Conservation (phyloP, 1,140 invertebrate genomes). For the Leptonema lineaticorne region DNA sequence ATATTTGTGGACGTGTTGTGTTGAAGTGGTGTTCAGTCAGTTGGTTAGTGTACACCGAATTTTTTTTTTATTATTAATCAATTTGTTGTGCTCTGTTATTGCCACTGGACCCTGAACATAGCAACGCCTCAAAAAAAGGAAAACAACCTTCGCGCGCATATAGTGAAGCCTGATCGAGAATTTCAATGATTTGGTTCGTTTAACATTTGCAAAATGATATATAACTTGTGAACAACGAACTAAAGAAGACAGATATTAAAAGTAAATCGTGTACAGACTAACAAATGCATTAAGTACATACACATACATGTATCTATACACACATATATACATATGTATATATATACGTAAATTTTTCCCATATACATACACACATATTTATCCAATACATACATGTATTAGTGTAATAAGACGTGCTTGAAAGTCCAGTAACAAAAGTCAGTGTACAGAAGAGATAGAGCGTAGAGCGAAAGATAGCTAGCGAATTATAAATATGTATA, state of each 20-base stretch:
- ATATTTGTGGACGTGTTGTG: constrained; percentile 35
- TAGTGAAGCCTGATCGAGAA: too few relatives aligned
- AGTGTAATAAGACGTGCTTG: constrained; percentile 18
- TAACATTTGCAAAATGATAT: too few relatives aligned
- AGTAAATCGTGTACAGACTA: too few relatives aligned
- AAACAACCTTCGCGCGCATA: too few relatives aligned
- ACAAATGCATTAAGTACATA: too few relatives aligned
- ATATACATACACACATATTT: too few relatives aligned
- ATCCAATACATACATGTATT: background rate
- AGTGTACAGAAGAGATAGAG: constrained; percentile 43
- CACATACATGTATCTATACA: background rate
- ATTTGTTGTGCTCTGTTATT: constrained; percentile 55
- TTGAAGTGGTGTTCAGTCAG: constrained; percentile 43
- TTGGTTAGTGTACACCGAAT: constrained; percentile 57
- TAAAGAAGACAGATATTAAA: too few relatives aligned
- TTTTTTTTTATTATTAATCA: too few relatives aligned
- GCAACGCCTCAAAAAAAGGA: background rate
- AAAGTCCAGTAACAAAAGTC: constrained; percentile 40
- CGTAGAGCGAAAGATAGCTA: constrained; percentile 42
- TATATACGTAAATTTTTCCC: too few relatives aligned
- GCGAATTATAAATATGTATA: constrained; percentile 37
- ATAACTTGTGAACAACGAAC: too few relatives aligned
- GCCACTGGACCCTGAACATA: constrained; percentile 37
- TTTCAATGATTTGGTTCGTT: too few relatives aligned
- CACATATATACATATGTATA: background rate